These are phyloP conservation scores for Tetragonula clypearis DNA, from an alignment of 1,140 invertebrate species.

Conservation along the genomic window DNA sequence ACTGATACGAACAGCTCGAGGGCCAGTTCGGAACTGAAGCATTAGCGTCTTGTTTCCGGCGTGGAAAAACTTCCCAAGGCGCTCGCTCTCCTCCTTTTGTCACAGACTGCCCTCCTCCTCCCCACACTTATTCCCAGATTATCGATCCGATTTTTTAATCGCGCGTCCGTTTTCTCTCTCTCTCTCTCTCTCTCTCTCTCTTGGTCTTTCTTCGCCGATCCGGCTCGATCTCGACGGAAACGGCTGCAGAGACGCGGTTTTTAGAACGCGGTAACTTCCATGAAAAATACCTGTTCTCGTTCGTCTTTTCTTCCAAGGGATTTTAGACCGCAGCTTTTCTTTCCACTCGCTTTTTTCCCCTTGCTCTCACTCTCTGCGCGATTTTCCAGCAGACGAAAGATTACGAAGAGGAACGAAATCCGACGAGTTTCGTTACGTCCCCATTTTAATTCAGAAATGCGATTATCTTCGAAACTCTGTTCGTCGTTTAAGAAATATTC, in stretches of 20 bases:
- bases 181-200: neutral
- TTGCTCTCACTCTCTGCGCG: too few species aligned
- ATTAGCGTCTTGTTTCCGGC: slow-evolving; percentile 44
- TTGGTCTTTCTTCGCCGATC: neutral
- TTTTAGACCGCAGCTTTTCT: neutral
- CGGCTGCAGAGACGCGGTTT: neutral
- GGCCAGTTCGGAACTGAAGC: slow-evolving; percentile 36
- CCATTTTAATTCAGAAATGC: too few species aligned
- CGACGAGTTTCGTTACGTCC: too few species aligned
- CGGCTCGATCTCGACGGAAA: slow-evolving; percentile 15
- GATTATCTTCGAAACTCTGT: too few species aligned
- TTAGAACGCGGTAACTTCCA: slow-evolving; percentile 10
- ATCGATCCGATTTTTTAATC: slow-evolving; percentile 14
- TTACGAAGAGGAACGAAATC: too few species aligned
- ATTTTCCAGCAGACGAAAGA: too few species aligned
- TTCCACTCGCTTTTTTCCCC: too few species aligned
- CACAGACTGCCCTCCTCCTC: neutral
- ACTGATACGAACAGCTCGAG: slow-evolving; percentile 34
- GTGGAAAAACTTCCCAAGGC: slow-evolving; percentile 11
- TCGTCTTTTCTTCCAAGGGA: neutral
- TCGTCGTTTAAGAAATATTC: too few species aligned
- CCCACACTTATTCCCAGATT: slow-evolving; percentile 31
- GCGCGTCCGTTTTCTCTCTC: neutral
- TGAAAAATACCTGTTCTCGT: slow-evolving; percentile 1
- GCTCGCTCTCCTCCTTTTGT: neutral